A percentile compares a stretch with the other conserved stretches of the same genome.
Evolutionary conservation across 2,113 vertebrate species (phyloP).

Genomic region (Rhynchopsitta pachyrhyncha): DNA sequence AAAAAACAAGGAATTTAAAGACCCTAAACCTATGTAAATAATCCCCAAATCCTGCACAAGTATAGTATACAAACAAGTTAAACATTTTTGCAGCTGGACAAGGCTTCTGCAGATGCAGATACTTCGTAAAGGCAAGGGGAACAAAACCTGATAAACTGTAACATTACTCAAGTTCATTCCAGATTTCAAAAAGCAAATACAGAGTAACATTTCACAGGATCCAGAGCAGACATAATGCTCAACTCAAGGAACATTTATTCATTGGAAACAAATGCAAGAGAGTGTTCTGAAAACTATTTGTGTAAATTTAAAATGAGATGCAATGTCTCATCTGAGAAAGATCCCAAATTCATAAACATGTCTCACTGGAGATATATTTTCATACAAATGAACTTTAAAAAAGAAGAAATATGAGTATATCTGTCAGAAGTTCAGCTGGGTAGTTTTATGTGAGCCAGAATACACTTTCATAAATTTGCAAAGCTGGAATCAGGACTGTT

Average conservation of each 20-base stretch:
- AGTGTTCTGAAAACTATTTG: neutral
- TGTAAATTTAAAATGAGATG: constrained; percentile 3
- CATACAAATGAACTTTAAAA: neutral
- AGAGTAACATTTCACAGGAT: neutral
- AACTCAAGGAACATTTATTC: neutral
- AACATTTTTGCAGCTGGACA: neutral
- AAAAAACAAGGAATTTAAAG: neutral
- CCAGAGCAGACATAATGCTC: neutral
- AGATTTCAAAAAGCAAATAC: neutral
- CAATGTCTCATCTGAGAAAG: neutral
- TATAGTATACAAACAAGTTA: neutral
- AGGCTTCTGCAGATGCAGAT: neutral
- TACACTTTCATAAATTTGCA: constrained; percentile 24
- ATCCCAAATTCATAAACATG: constrained; percentile 19
- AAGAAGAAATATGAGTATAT: constrained; percentile 1
- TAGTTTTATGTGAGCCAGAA: constrained; percentile 28
- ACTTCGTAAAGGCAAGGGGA: neutral
- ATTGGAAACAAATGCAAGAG: constrained; percentile 26
- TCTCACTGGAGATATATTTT: constrained; percentile 14
- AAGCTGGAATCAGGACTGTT: constrained; percentile 7
- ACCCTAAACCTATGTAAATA: neutral
- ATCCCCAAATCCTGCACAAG: neutral
- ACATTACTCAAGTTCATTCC: neutral
- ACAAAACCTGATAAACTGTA: neutral
- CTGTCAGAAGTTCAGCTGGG: constrained; percentile 20